Evolutionary conservation across 2,113 vertebrate species (phyloP).

Genomic region (Chloebia gouldiae): DNA sequence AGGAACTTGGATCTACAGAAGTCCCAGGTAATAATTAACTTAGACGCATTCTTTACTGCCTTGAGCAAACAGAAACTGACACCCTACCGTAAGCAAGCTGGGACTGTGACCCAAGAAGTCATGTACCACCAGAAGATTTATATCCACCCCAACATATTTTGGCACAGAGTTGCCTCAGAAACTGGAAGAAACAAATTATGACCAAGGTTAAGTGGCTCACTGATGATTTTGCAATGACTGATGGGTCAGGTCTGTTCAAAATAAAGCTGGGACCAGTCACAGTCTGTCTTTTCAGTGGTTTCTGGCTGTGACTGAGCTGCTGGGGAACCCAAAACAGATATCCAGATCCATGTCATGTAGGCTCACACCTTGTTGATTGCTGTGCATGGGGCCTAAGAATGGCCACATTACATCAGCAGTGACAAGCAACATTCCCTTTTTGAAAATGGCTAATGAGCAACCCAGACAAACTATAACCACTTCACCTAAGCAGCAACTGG

Average conservation of each 20-base stretch:
- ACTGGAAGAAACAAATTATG: not conserved
- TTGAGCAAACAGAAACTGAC: conserved; percentile 24
- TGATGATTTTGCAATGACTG: not conserved
- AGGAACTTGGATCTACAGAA: not conserved
- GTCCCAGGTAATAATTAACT: conserved; percentile 19
- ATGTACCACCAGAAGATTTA: not conserved
- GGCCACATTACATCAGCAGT: not conserved
- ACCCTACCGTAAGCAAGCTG: not conserved
- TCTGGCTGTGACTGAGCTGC: not conserved
- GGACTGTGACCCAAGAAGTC: not conserved
- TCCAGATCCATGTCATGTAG: accelerated
- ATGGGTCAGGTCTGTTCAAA: not conserved
- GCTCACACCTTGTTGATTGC: not conserved
- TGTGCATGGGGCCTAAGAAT: accelerated
- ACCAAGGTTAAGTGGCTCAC: not conserved
- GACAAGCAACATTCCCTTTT: not conserved
- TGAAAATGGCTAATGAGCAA: not conserved
- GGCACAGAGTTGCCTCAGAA: not conserved
- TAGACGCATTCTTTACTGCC: not conserved
- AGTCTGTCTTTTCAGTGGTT: not conserved
- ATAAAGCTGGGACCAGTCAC: not conserved
- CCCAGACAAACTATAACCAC: not conserved
- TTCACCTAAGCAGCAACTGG: accelerated
- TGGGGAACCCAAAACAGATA: not conserved
- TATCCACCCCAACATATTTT: not conserved